Percentiles rank a stretch among this genome's conserved stretches.
These are phyloP conservation scores for Petromus typicus DNA, from an alignment of 2,113 vertebrate genomes.

Conservation along the genomic window DNA sequence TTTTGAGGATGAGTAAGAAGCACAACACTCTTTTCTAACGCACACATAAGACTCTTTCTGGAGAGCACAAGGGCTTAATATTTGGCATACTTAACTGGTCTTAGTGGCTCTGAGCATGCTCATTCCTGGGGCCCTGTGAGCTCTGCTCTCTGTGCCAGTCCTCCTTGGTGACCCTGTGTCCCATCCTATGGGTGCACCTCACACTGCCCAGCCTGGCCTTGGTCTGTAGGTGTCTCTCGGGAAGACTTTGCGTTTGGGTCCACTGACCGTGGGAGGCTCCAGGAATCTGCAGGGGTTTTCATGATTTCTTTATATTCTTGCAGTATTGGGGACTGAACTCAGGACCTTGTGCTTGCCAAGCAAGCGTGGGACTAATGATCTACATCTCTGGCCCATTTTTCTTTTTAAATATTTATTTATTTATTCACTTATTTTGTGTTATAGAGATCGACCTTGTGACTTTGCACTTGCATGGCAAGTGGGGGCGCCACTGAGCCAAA, in stretches of 20 bases:
- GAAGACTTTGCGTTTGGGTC: neutral
- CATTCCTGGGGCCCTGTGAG: neutral
- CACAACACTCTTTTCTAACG: neutral
- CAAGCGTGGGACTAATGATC: no score
- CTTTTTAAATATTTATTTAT: no score
- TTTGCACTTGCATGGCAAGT: no score
- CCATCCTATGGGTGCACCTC: neutral
- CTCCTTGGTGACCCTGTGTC: neutral
- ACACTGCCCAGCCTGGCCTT: no score
- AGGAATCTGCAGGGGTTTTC: no score
- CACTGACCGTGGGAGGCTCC: neutral
- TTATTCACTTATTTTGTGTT: no score
- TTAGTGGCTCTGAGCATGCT: neutral
- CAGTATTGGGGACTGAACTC: no score
- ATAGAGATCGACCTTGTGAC: no score
- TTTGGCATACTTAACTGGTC: neutral
- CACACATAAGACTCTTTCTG: neutral
- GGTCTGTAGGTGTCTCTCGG: fast-evolving
- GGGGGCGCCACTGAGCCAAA: no score
- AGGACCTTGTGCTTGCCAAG: no score
- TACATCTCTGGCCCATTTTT: no score
- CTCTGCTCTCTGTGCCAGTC: neutral
- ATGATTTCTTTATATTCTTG: no score
- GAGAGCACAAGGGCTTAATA: neutral
- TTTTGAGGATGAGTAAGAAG: neutral